phyloP scores from a whole-genome alignment of 2,888 invertebrate genomes.

The Leptodirus hochenwartii region DNA sequence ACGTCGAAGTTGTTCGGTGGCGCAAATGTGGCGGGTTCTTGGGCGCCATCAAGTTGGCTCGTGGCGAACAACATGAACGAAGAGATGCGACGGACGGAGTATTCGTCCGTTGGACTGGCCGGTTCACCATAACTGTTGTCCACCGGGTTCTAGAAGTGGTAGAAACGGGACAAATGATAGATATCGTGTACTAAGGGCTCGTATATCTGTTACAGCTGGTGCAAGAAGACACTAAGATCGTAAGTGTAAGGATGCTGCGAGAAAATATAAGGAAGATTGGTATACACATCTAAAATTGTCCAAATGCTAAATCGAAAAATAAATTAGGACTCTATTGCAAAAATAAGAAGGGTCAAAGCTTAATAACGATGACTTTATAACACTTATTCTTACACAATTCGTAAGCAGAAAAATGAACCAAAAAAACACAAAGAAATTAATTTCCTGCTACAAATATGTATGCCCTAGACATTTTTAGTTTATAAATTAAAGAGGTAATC shows the following conservation, averaged over 20 bases:
- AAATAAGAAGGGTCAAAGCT: too few relatives aligned
- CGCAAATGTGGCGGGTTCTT: too few relatives aligned
- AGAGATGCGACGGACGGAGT: conserved; percentile 37
- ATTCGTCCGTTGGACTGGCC: conserved; percentile 29
- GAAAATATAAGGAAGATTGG: neutral
- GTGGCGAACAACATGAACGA: conserved; percentile 37
- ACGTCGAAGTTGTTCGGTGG: conserved; percentile 1
- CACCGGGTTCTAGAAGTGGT: conserved; percentile 27
- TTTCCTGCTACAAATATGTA: too few relatives aligned
- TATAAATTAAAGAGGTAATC: too few relatives aligned
- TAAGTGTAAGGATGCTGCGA: neutral
- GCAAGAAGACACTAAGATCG: neutral
- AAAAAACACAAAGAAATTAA: too few relatives aligned
- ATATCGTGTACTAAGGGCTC: too few relatives aligned
- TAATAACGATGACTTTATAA: too few relatives aligned
- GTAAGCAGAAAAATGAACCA: too few relatives aligned
- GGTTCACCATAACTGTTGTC: conserved; percentile 28
- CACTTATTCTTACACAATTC: too few relatives aligned
- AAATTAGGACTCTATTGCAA: too few relatives aligned
- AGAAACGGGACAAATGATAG: conserved; percentile 12
- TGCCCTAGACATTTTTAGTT: too few relatives aligned
- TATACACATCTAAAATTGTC: conserved; percentile 5
- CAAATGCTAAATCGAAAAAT: neutral
- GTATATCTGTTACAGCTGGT: too few relatives aligned
- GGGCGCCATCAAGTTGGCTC: conserved; percentile 21